These are phyloP conservation scores for Hemichromis elongatus DNA, from an alignment of 2,113 vertebrate species.

Conservation along the genomic window DNA sequence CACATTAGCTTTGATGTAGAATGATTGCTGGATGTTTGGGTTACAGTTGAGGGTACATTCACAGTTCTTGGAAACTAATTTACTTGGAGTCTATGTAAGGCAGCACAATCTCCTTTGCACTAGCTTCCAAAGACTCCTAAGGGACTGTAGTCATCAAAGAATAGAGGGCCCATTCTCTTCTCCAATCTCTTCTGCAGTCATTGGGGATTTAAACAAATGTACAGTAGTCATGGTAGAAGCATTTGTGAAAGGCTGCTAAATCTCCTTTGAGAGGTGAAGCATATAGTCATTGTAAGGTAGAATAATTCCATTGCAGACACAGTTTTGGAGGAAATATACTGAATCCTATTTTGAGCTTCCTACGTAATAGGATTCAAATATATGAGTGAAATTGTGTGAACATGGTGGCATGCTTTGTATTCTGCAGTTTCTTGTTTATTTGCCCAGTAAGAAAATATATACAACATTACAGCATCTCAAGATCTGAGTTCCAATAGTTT, in stretches of 20 bases:
- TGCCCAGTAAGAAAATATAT: background rate
- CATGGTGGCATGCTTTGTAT: background rate
- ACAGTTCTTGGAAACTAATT: background rate
- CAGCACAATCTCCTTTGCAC: background rate
- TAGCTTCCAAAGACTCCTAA: background rate
- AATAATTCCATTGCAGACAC: slow-evolving; percentile 3
- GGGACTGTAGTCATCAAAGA: background rate
- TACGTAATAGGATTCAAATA: slow-evolving; percentile 12
- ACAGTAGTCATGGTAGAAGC: background rate
- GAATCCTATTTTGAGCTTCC: slow-evolving; percentile 10
- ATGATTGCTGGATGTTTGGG: background rate
- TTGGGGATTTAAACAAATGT: slow-evolving; percentile 1
- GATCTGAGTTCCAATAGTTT: background rate
- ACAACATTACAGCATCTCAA: background rate
- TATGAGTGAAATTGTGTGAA: background rate
- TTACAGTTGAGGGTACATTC: background rate
- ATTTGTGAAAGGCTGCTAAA: slow-evolving; percentile 12
- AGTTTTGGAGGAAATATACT: background rate
- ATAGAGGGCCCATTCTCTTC: background rate
- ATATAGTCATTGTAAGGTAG: background rate
- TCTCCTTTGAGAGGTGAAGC: slow-evolving; percentile 9
- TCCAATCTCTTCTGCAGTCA: background rate
- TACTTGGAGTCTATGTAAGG: background rate
- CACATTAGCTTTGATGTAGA: background rate
- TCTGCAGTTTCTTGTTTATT: background rate